Percentiles rank a stretch among this genome's conserved stretches.
phyloP scores from a whole-genome alignment of 2,888 invertebrate genomes.

The Melangyna quadrimaculata region DNA sequence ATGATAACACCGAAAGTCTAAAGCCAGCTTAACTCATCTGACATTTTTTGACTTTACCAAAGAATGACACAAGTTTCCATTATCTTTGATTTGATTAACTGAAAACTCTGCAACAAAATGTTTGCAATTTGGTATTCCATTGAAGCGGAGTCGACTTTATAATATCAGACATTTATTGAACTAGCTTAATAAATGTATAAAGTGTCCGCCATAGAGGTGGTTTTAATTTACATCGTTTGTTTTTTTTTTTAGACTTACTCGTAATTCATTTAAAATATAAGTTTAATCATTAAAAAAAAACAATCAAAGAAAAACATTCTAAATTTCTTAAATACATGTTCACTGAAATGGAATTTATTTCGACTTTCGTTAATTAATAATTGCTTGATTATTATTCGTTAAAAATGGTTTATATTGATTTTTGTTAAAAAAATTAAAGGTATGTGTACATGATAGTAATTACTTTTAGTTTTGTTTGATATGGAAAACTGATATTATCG shows the following conservation, averaged over 20 bases:
- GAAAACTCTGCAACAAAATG: too few species aligned
- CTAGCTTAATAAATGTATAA: too few species aligned
- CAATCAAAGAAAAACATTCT: background rate
- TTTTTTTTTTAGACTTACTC: background rate
- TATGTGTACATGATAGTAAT: constrained; percentile 51
- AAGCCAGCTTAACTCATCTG: too few species aligned
- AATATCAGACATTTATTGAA: too few species aligned
- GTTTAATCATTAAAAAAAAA: background rate
- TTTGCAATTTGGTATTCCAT: too few species aligned
- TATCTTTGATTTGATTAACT: too few species aligned
- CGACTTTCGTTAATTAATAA: constrained; percentile 13
- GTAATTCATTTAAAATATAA: background rate
- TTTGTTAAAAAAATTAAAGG: constrained; percentile 27
- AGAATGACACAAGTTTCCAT: too few species aligned
- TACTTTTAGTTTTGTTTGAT: constrained; percentile 46
- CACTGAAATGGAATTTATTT: constrained; percentile 60
- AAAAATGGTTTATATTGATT: constrained; percentile 29
- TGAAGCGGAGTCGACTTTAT: too few species aligned
- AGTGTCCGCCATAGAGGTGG: too few species aligned
- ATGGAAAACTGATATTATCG: constrained; percentile 71
- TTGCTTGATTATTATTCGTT: constrained; percentile 17
- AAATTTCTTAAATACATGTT: constrained; percentile 21
- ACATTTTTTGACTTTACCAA: too few species aligned
- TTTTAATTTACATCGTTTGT: too few species aligned
- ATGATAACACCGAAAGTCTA: too few species aligned